Evolutionary conservation across 2,797 vertebrate species (phyloP).

Genomic region (Sebastes wilsoni): DNA sequence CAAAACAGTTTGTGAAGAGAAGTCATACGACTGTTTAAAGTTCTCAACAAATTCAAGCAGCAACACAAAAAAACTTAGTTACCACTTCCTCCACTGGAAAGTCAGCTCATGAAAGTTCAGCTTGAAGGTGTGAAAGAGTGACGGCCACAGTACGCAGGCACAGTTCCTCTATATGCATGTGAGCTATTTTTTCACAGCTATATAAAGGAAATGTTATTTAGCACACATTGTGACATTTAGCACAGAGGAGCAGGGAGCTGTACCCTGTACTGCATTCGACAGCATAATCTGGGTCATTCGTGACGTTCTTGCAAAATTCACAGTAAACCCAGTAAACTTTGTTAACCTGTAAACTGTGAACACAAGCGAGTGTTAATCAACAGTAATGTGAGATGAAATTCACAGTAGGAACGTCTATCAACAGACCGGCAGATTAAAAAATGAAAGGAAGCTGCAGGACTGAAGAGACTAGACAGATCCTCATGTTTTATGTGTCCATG

Average conservation of each 20-base stretch:
- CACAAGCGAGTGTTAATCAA: background rate
- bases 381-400: background rate
- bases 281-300: background rate
- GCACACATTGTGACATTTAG: constrained; percentile 23
- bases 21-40: background rate
- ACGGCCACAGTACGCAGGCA: too few relatives aligned
- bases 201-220: constrained; percentile 31
- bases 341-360: background rate
- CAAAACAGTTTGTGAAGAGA: background rate
- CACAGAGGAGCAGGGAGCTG: background rate
- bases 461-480: background rate
- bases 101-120: background rate
- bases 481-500: background rate
- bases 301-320: background rate
- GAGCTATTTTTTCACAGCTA: constrained; percentile 24
- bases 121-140: background rate
- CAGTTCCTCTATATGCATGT: constrained; percentile 14
- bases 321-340: background rate
- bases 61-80: background rate
- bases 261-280: background rate
- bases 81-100: background rate
- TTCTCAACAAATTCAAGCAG: background rate
- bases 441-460: background rate
- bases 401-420: background rate
- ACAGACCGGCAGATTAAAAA: background rate